Base-by-base conservation (phyloP, 2,888 invertebrate genomes). In the Xestia sexstrigata region DNA sequence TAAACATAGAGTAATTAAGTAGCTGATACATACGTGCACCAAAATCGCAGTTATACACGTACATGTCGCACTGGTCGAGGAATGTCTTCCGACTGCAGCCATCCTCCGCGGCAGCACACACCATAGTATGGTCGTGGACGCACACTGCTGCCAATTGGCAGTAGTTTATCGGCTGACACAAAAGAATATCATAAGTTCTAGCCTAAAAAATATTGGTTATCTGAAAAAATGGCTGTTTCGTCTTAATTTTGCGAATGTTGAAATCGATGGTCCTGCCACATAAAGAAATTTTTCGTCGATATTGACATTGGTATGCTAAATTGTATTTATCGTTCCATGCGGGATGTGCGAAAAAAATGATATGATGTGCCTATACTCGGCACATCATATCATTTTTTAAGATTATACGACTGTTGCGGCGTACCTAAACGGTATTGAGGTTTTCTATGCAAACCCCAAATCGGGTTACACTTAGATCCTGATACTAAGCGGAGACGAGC, bases 51-150 rank as follows among this genome's bases (percentile, higher is more conserved):
- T 96, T 96, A 81, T 92, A 96, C 81, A 96, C 96, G 76, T 94
- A 95, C 95, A 96, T 94, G 80, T 96, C 96, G 81, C 96, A 96
- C 39, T 93, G 92, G 79, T 96, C 96, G 4, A 95, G 90, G 88
- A 96, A 96, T 9, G 82, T 90, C 4, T 94, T 89, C 0, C 92
- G 90, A 23, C 81, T 90, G 89, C 95, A 94, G 9, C 93, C 94
- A 70, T 94, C 91, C 0, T 90, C 86, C 0, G 90, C 88, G 0
- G 92, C 86, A 0, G 94, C 96, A 77, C 96, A 96, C 13, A 96
- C 91, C 77, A 88, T 76, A 2, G 84, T 87, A 9, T 93, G 91
- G 81, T 96, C 95, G 82, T 96, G 96, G 23, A 93, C 81, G 65
- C 96, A 96, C 4, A 93, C 92, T 23, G 89, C 83, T 2, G 96